Evolutionary conservation across 2,888 invertebrate species (phyloP), one percentile per base, ranked within the genome.

Genomic region (Penaeus monodon): DNA sequence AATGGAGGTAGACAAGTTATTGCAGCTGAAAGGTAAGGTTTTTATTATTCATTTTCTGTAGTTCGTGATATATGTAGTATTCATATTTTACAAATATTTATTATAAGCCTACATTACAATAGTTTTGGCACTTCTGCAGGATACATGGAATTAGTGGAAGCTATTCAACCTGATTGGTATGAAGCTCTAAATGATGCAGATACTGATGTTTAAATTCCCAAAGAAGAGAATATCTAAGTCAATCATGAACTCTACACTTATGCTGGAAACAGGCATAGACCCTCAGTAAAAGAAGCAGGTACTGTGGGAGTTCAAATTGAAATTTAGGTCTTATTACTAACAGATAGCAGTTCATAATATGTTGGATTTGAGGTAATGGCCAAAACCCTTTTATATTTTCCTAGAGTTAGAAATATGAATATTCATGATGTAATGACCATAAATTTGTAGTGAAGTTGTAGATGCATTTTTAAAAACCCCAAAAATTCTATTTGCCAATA

Each of bases 111-210:
- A 38, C 17, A 8, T 17, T 80, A 27, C 27, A 12, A 81, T 20
- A 49, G 2, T 7, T 10, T 83, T 2, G 24, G 20, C 8, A n/a
- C 6, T 44, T n/a, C 22, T 27, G 70, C 92, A 95, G n/a, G 95
- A 91, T 96, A 96, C 92, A 96, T 97, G 95, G 94, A 96, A 91
- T 92, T 96, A 66, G 94, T 97, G 90, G 96, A 97, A 93, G 92
- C 94, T 49, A 95, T 96, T 92, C 94, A 95, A 92, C 97, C 98
- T 68, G 96, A 97, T 92, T 94, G 96, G 91, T 96, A 96, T 93
- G 95, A 96, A 92, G 94, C 95, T 24, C 93, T 98, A 91, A 95
- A 95, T 92, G 97, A 98, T 94, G 95, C 95, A 68, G 95, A 96
- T 91, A 96, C 95, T 73, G 94, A 95, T 91, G 92, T n/a, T n/a